Evolutionary conservation across 2,888 invertebrate genomes (phyloP).

Genomic region (Leptinotarsa rubiginosa): DNA sequence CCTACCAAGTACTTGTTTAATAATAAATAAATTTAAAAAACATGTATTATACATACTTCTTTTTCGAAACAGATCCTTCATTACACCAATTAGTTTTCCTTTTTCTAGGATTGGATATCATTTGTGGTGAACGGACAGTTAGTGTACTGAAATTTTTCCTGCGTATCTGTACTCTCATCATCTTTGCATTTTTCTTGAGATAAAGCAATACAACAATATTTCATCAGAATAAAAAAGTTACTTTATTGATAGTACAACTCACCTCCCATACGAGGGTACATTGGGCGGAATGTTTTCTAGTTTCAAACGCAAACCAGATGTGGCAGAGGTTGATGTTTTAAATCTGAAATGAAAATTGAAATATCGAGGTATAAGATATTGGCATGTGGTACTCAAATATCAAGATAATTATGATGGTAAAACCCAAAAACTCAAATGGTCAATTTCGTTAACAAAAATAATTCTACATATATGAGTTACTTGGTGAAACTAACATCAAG

Average conservation of each 20-base stretch:
- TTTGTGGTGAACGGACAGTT: not conserved
- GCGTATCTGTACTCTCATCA: not conserved
- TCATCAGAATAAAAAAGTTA: not conserved
- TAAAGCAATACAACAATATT: slow-evolving; percentile 1
- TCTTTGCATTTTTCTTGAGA: not conserved
- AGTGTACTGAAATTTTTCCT: not conserved
- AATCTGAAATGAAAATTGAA: slow-evolving; percentile 1
- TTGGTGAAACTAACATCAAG: not conserved
- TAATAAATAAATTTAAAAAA: not conserved
- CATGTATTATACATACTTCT: not conserved
- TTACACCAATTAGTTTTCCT: not conserved
- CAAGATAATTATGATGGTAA: not conserved
- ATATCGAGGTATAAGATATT: not conserved
- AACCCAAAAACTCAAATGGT: not conserved
- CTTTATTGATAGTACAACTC: not conserved
- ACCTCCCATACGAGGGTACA: slow-evolving; percentile 10
- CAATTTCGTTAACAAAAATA: not conserved
- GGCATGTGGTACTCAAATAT: not conserved
- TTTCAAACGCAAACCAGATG: not conserved
- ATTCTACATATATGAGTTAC: not conserved
- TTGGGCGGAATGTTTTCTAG: slow-evolving; percentile 10
- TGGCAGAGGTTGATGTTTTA: not conserved
- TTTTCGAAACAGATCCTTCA: not conserved
- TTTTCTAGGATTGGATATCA: not conserved
- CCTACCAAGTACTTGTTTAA: not conserved